phyloP scores from a whole-genome alignment of 92 coral and sea anemone species.

The Pocillopora meandrina region DNA sequence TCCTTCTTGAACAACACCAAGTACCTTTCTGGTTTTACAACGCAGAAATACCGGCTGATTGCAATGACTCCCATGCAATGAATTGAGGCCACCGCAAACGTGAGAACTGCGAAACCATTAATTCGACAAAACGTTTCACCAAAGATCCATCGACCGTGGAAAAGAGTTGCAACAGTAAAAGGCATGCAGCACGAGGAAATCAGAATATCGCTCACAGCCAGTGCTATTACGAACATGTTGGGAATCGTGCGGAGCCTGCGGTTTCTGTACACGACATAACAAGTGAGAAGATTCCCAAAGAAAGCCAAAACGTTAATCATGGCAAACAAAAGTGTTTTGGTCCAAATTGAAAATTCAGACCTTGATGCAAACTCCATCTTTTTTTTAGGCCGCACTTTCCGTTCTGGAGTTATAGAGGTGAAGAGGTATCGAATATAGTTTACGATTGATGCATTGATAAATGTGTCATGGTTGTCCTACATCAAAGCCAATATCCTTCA shows the following conservation, averaged over 20 bases:
- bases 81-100: background rate
- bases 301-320: constrained; percentile 28
- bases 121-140: constrained; percentile 50
- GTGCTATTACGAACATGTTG: constrained; percentile 51
- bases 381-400: background rate
- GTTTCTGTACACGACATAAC: constrained; percentile 46
- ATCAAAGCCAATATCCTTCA: too few species aligned
- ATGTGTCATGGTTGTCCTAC: too few species aligned
- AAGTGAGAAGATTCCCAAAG: constrained; percentile 50
- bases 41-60: constrained; percentile 27
- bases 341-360: background rate
- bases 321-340: constrained; percentile 46
- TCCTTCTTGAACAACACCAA: background rate
- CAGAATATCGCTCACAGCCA: constrained; percentile 62
- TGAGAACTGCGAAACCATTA: constrained; percentile 9
- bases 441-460: too few species aligned
- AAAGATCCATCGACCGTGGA: constrained; percentile 45
- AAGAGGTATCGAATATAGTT: too few species aligned
- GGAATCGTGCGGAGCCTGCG: constrained; percentile 45
- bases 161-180: constrained; percentile 40
- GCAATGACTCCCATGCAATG: background rate
- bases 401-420: too few species aligned
- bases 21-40: constrained; percentile 26
- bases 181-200: constrained; percentile 60
- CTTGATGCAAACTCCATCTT: constrained; percentile 23